A percentile compares a stretch with the other conserved stretches of the same genome.
Conservation (phyloP, 2,797 vertebrate species). For the Aselliscus stoliczkanus region DNA sequence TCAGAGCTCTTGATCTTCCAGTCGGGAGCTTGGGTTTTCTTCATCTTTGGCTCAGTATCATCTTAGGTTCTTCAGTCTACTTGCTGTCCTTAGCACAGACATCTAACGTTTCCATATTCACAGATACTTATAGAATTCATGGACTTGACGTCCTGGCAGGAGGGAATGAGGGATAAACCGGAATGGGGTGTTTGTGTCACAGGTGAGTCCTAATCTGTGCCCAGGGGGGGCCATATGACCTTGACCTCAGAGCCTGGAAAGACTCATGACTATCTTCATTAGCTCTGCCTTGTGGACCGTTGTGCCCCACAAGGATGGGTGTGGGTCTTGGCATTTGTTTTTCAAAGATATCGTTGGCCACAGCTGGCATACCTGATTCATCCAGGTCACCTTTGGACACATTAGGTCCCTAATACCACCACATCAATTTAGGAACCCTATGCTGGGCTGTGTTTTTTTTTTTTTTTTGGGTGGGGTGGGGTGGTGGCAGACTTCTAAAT, state of each 20-base stretch:
- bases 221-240: background rate
- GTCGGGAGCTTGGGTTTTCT: background rate
- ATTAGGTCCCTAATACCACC: background rate
- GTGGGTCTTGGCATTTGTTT: background rate
- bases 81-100: background rate
- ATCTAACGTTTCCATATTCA: background rate
- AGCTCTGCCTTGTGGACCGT: background rate
- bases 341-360: background rate
- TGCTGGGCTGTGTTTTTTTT: background rate
- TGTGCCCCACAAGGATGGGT: background rate
- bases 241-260: background rate
- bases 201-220: background rate
- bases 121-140: background rate
- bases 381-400: background rate
- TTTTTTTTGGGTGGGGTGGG: too few species aligned
- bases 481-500: background rate
- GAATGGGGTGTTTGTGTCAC: background rate
- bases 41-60: background rate
- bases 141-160: background rate
- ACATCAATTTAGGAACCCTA: background rate
- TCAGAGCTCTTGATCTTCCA: background rate
- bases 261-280: background rate
- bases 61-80: background rate
- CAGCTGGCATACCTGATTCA: background rate
- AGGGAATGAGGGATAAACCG: background rate